Conservation (phyloP, 2,797 vertebrate genomes). For the Momotus momota region DNA sequence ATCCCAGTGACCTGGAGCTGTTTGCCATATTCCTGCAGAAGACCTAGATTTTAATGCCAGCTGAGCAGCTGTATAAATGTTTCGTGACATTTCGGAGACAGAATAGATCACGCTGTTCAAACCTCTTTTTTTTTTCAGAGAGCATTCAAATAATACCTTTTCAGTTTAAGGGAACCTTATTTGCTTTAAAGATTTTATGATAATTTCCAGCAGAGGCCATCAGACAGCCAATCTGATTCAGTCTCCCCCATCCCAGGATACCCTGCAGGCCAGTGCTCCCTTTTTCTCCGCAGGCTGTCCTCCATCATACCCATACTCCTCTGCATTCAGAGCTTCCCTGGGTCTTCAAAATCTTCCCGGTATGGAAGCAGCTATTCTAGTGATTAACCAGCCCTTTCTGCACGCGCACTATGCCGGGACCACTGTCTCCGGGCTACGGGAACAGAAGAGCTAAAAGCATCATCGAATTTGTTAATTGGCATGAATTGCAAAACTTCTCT, state of each 20-base stretch:
- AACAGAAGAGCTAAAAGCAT: background rate
- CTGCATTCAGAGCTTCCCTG: conserved; percentile 43
- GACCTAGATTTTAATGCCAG: conserved; percentile 58
- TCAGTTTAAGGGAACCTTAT: conserved; percentile 57
- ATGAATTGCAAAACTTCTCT: conserved; percentile 10
- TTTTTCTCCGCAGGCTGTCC: conserved; percentile 20
- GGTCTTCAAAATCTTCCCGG: conserved; percentile 29
- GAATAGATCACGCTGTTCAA: conserved; percentile 52
- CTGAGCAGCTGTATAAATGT: conserved; percentile 68
- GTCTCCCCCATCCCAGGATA: conserved; percentile 28
- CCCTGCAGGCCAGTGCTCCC: background rate
- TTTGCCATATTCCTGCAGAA: background rate
- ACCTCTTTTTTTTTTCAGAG: background rate
- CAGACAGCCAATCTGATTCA: conserved; percentile 36
- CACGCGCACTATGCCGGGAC: background rate
- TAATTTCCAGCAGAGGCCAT: conserved; percentile 52
- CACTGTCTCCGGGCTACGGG: background rate
- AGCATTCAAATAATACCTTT: conserved; percentile 49
- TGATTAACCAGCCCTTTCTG: conserved; percentile 28
- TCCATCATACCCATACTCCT: conserved; percentile 15
- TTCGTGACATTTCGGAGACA: conserved; percentile 29
- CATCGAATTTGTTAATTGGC: conserved; percentile 39
- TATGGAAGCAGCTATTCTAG: conserved; percentile 20
- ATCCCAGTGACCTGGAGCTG: conserved; percentile 25
- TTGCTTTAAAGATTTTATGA: conserved; percentile 69